These are phyloP conservation scores for Varanus salvator DNA, from an alignment of 2,113 vertebrate genomes.

Conservation along the genomic window DNA sequence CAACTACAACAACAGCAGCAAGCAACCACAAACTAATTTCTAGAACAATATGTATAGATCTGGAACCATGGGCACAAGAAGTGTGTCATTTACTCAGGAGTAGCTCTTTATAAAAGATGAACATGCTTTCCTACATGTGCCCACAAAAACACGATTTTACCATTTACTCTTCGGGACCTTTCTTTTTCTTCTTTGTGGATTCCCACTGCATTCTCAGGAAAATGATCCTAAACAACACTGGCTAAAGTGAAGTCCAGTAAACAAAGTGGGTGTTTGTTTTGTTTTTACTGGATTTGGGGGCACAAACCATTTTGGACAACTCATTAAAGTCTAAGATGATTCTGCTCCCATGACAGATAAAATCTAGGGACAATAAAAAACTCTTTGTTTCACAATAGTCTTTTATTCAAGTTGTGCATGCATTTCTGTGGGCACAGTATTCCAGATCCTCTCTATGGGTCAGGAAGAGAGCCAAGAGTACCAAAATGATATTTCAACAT, in stretches of 20 bases:
- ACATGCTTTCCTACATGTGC: slow-evolving; percentile 29
- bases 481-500: not conserved
- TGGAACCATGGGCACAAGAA: not conserved
- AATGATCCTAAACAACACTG: not conserved
- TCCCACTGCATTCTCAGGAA: slow-evolving; percentile 6
- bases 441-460: not conserved
- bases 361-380: not conserved
- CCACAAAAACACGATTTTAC: slow-evolving; percentile 14
- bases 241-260: not conserved
- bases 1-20: too few species aligned
- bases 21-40: not conserved
- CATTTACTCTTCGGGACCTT: slow-evolving; percentile 49
- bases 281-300: not conserved
- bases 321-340: not conserved
- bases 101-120: slow-evolving; percentile 11
- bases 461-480: not conserved
- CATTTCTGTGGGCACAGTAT: not conserved
- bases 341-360: not conserved
- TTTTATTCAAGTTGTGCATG: too few species aligned
- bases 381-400: not conserved
- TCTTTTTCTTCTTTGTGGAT: slow-evolving; percentile 21
- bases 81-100: not conserved
- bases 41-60: slow-evolving; percentile 23
- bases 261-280: not conserved
- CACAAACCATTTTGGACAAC: slow-evolving; percentile 10